Evolutionary conservation across 2,113 vertebrate genomes (phyloP).

Genomic region (Procavia capensis): DNA sequence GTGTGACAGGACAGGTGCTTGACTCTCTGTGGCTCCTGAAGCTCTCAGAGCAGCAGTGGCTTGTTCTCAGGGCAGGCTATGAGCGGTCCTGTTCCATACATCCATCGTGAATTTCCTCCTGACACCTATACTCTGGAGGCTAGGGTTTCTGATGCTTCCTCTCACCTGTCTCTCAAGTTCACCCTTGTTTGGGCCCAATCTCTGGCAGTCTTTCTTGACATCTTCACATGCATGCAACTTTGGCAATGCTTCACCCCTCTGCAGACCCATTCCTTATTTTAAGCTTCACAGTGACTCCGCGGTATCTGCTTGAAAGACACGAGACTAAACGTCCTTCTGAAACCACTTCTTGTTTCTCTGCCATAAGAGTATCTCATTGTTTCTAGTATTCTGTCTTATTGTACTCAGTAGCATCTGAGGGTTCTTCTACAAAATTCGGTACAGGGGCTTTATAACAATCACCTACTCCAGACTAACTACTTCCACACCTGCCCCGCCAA

Average conservation of each 20-base stretch:
- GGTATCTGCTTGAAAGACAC: neutral
- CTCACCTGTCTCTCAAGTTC: neutral
- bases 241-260: neutral
- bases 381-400: neutral
- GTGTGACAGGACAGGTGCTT: too few species aligned
- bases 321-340: neutral
- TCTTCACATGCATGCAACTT: neutral
- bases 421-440: neutral
- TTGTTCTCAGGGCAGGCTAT: fast-evolving
- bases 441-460: too few species aligned
- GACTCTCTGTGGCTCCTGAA: neutral
- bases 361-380: neutral
- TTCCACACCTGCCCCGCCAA: too few species aligned
- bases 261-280: neutral
- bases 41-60: neutral
- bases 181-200: neutral
- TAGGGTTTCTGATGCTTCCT: neutral
- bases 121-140: neutral
- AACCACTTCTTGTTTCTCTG: neutral
- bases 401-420: neutral
- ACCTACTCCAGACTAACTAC: fast-evolving
- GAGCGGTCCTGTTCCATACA: fast-evolving
- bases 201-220: neutral
- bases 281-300: neutral
- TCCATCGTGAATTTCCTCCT: too few species aligned